These are phyloP conservation scores for Miichthys miiuy DNA, from an alignment of 2,797 vertebrate species.

Conservation along the genomic window DNA sequence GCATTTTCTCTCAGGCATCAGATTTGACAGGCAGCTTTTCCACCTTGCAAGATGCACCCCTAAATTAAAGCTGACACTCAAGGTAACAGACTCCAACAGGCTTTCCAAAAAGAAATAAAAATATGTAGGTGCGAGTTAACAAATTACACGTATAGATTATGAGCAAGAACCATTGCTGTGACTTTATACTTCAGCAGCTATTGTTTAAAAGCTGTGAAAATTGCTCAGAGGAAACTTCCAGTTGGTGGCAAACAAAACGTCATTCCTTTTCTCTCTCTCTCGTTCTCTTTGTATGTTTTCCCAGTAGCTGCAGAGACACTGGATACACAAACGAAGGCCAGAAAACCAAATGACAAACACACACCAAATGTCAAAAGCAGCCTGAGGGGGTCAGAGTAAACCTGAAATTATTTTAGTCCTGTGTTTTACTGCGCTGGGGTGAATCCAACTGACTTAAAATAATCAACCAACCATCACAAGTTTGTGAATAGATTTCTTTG, in stretches of 20 bases:
- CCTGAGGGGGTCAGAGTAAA: conserved; percentile 38
- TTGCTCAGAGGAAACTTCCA: conserved; percentile 11
- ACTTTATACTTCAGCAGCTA: conserved; percentile 33
- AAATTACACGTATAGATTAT: conserved; percentile 6
- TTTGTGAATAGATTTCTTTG: conserved; percentile 42
- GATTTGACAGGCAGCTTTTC: background rate
- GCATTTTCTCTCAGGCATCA: background rate
- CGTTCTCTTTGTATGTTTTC: background rate
- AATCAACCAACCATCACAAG: conserved; percentile 42
- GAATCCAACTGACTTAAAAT: conserved; percentile 47
- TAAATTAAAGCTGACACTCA: background rate
- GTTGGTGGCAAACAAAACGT: background rate
- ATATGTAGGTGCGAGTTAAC: background rate
- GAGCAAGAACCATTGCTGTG: conserved; percentile 2
- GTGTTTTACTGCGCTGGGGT: conserved; percentile 2
- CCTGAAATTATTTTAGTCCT: conserved; percentile 19
- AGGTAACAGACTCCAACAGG: background rate
- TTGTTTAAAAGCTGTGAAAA: conserved; percentile 35
- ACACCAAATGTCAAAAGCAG: conserved; percentile 50
- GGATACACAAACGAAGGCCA: conserved; percentile 43
- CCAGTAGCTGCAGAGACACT: conserved; percentile 21
- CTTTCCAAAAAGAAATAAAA: background rate
- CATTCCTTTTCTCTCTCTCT: background rate
- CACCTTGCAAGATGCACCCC: background rate
- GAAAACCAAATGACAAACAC: conserved; percentile 50